Conservation (phyloP, 2,797 vertebrate genomes). For the Gobionotothen gibberifrons region DNA sequence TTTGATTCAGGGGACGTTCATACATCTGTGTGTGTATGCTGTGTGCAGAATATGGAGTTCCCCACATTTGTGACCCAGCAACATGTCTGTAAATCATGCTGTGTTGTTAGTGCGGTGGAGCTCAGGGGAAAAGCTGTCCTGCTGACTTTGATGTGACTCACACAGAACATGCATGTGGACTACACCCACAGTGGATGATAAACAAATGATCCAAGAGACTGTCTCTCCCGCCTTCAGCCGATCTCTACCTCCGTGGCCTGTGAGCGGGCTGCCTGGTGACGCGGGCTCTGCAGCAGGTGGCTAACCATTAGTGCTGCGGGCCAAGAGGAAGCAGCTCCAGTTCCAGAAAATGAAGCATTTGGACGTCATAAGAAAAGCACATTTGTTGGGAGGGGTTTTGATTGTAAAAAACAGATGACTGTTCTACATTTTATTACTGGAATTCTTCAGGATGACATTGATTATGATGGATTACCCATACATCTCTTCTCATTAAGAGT, state of each 20-base stretch:
- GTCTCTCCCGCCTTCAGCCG: slow-evolving; percentile 33
- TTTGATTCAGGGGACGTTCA: slow-evolving; percentile 60
- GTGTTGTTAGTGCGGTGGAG: slow-evolving; percentile 54
- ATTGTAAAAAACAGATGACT: slow-evolving; percentile 46
- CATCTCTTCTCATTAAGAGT: slow-evolving; percentile 54
- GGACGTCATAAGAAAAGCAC: slow-evolving; percentile 36
- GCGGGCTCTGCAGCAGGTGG: slow-evolving; percentile 66
- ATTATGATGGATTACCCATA: slow-evolving; percentile 54
- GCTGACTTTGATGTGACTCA: slow-evolving; percentile 76
- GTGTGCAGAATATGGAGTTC: slow-evolving; percentile 59
- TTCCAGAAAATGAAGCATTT: slow-evolving; percentile 53
- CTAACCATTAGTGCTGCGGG: slow-evolving; percentile 44
- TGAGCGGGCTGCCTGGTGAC: slow-evolving; percentile 51
- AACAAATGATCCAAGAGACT: slow-evolving; percentile 70
- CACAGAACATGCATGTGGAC: slow-evolving; percentile 64
- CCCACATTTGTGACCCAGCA: slow-evolving; percentile 55
- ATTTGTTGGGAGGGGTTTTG: slow-evolving; percentile 46
- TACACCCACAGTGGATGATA: slow-evolving; percentile 68
- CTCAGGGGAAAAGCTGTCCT: slow-evolving; percentile 51
- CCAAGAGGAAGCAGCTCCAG: slow-evolving; percentile 45
- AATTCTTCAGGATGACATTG: slow-evolving; percentile 40
- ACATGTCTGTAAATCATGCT: slow-evolving; percentile 65
- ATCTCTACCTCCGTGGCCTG: slow-evolving; percentile 41
- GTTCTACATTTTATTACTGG: slow-evolving; percentile 50
- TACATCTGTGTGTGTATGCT: slow-evolving; percentile 66